Evolutionary conservation across 2,797 vertebrate genomes (phyloP).

Genomic region (Pachyuromys duprasi): DNA sequence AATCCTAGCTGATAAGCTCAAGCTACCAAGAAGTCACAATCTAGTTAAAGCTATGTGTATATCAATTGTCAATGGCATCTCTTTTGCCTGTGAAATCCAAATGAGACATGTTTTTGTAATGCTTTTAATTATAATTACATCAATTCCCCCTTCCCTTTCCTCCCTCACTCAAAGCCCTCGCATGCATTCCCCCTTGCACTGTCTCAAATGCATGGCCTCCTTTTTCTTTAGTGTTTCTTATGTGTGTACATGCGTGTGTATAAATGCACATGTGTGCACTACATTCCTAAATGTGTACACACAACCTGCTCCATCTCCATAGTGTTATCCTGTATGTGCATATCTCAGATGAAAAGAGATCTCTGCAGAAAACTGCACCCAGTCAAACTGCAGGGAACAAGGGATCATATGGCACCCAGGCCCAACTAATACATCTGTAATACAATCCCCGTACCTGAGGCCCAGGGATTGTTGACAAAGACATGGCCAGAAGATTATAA

Average conservation of each 20-base stretch:
- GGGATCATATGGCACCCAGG: not conserved
- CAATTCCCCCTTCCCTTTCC: not conserved
- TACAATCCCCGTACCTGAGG: not conserved
- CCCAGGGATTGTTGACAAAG: not conserved
- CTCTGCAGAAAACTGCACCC: not conserved
- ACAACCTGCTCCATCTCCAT: not conserved
- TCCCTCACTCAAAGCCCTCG: too few relatives aligned
- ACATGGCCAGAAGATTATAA: not conserved
- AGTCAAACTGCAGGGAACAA: not conserved
- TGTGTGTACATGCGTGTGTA: too few relatives aligned
- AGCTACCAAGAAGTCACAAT: not conserved
- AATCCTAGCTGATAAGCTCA: not conserved
- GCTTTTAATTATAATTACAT: not conserved
- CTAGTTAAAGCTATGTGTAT: not conserved
- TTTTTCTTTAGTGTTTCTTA: not conserved
- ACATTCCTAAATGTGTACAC: not conserved
- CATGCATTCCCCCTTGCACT: not conserved
- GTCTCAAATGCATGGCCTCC: not conserved
- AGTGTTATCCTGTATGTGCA: not conserved
- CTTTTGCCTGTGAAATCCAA: constrained; percentile 32
- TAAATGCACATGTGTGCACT: not conserved
- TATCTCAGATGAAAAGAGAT: not conserved
- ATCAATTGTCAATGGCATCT: not conserved
- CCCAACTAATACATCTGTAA: not conserved
- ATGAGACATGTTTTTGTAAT: constrained; percentile 27